Evolutionary conservation across 2,113 vertebrate genomes (phyloP), one percentile per base, ranked within the genome.

Genomic region (Osmerus eperlanus): DNA sequence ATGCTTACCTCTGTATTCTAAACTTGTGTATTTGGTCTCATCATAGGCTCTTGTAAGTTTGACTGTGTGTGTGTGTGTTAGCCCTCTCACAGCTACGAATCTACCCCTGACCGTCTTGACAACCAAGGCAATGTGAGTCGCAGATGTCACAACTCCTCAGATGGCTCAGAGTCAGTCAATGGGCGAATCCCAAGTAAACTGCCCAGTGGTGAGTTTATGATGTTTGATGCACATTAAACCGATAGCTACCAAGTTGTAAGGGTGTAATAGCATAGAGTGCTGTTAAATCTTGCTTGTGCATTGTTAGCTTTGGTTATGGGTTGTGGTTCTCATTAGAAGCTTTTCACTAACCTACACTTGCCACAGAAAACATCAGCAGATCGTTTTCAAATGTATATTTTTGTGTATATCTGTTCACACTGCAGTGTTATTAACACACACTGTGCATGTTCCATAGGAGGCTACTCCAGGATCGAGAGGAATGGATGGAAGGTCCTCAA

Each of bases 391-490:
- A 15, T 56, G 4, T 56, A 56, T 56, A 56, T 18, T 18, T n/a
- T 2, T 15, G 18, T 55, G 18, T 55, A 54, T 14, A 3, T 55
- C 18, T 55, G 14, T 56, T 7, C 14, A 56, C 4, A 21, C 18
- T 23, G 21, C 21, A 3, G 58, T 47, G 58, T 47, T 47, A 19
- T 4, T 15, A 2, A 23, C 41, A 9, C 18, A 19, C 32, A 36
- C 41, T 29, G 6, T 67, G 23, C n/a, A 19, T 47, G 18, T 52
- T 11, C 15, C 54, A 71, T 82, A 94, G 92, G 92, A 55, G 87
- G 88, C 73, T 91, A 90, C 84, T 89, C 87, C 63, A 91, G 89
- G 84, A 94, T 91, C 85, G 93, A 94, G 76, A 94, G 90, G 77
- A 91, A 82, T 83, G 84, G 86, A 68, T 94, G 92, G 92, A 89